Evolutionary conservation across 1,140 invertebrate genomes (phyloP), one percentile per base, ranked within the genome.

Genomic region (Holcopasites calliopsidis): DNA sequence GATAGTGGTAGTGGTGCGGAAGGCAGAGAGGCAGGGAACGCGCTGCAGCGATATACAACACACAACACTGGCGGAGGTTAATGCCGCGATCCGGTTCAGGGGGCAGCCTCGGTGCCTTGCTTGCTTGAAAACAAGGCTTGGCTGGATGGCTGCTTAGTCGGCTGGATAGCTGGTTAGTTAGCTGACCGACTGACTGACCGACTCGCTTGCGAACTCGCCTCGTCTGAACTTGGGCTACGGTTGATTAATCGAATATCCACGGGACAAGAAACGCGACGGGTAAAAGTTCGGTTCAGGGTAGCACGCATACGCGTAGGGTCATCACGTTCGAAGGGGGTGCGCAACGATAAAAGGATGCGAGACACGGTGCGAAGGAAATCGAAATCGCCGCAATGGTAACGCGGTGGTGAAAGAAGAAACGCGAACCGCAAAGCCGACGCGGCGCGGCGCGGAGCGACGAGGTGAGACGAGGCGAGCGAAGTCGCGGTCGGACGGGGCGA

Each of bases 41-140:
- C 68, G 52, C 42, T 64, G 74, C 49, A 66, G 74, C 66, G 84
- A 87, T 86, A 85, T 80, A 79, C 77, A 78, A 79, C 80, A 71
- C 62, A 79, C 77, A 78, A 79, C 80, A 71, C 62, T 54, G 82
- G 74, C 76, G 77, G 82, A 88, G 88, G 87, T 88, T 89, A 88
- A 89, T 88, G 83, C 85, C 81, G 87, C 84, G 87, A 88, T 88
- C 87, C 87, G 88, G 88, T 89, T 89, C 87, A 89, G 82, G 87
- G 85, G 86, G 85, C 86, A 88, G 81, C 77, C 79, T 83, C 86
- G 78, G 64, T 82, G 76, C 68, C 75, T 55, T 77, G 82, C 52
- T n/a, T n/a, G n/a, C n/a, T 78, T 85, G 82, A 87, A 87, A 87
- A 86, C 86, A 85, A 85, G 84, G 81, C 78, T 83, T 81, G 72